Evolutionary conservation across 2,113 vertebrate species (phyloP).

Genomic region (Varanus komodoensis): DNA sequence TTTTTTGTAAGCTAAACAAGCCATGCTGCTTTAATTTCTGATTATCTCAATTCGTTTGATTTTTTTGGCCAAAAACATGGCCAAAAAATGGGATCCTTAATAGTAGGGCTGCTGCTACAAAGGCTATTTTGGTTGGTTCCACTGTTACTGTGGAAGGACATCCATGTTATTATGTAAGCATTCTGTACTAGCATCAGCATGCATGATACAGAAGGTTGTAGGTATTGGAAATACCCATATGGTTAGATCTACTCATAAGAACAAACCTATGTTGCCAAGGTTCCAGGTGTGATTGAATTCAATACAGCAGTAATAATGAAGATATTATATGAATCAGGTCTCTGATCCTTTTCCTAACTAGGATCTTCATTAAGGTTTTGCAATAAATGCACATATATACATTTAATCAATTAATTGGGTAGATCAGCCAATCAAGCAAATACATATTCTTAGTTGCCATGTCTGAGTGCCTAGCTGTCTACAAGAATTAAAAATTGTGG

Average conservation of each 20-base stretch:
- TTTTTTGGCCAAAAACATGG: no score
- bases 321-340: not conserved
- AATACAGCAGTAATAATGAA: not conserved
- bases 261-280: not conserved
- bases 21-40: not conserved
- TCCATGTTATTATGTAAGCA: not conserved
- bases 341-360: not conserved
- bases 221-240: not conserved
- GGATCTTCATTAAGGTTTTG: not conserved
- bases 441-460: not conserved
- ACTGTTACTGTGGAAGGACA: not conserved
- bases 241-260: not conserved
- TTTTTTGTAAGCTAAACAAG: not conserved
- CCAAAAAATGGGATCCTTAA: not conserved
- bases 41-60: not conserved
- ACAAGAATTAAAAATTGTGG: not conserved
- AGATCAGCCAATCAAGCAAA: not conserved
- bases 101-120: not conserved
- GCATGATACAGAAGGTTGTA: not conserved
- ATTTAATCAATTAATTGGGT: not conserved
- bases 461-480: no score
- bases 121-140: not conserved
- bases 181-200: not conserved
- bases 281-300: not conserved
- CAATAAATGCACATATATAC: not conserved